phyloP scores from a whole-genome alignment of 2,113 vertebrate genomes.

The Channa argus region DNA sequence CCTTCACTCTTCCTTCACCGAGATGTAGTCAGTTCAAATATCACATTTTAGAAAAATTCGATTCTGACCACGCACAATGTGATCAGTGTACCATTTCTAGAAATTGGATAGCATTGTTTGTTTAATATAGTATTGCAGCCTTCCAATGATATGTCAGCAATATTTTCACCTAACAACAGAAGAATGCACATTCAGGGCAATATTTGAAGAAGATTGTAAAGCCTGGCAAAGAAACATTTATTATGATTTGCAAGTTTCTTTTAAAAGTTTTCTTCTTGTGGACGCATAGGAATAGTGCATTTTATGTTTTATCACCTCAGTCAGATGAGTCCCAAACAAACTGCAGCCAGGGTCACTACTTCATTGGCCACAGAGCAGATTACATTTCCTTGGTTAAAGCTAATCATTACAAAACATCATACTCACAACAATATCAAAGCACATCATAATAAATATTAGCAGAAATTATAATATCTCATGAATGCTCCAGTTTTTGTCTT shows the following conservation, averaged over 20 bases:
- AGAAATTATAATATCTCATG: constrained; percentile 14
- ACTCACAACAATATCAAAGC: constrained; percentile 21
- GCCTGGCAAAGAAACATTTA: constrained; percentile 32
- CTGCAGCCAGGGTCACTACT: constrained; percentile 42
- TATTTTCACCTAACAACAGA: constrained; percentile 55
- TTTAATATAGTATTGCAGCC: constrained; percentile 58
- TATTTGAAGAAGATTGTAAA: constrained; percentile 32
- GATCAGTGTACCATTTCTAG: constrained; percentile 72
- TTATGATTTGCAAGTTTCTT: constrained; percentile 11
- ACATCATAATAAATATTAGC: constrained; percentile 2
- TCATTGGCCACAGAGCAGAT: constrained; percentile 53
- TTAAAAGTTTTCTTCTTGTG: not conserved
- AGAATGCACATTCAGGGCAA: constrained; percentile 37
- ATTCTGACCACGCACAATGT: constrained; percentile 70
- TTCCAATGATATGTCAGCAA: constrained; percentile 61
- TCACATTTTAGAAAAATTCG: constrained; percentile 61
- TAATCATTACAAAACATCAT: constrained; percentile 17
- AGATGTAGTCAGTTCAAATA: constrained; percentile 67
- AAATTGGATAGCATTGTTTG: constrained; percentile 72
- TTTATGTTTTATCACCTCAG: constrained; percentile 45
- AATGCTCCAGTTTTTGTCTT: constrained; percentile 5
- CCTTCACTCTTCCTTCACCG: constrained; percentile 53
- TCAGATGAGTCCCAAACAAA: constrained; percentile 43
- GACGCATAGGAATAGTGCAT: constrained; percentile 5
- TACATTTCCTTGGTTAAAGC: constrained; percentile 2